Evolutionary conservation across 2,888 invertebrate genomes (phyloP).

Genomic region (Monochamus alternatus): DNA sequence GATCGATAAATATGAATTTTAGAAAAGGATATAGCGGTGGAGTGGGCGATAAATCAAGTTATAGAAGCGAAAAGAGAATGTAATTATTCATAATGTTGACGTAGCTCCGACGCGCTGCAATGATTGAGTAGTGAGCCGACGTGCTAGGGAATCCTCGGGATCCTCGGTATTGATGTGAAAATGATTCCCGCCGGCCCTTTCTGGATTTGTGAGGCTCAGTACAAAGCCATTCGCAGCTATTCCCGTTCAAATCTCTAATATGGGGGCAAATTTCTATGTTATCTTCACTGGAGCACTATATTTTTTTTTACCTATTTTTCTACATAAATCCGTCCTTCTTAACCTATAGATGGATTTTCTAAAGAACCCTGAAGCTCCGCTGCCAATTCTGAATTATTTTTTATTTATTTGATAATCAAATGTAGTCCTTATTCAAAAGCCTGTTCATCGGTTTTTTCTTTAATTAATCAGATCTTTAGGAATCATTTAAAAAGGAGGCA

Average conservation of each 20-base stretch:
- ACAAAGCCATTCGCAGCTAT: slow-evolving; percentile 14
- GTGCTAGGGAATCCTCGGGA: slow-evolving; percentile 38
- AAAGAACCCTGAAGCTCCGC: no score
- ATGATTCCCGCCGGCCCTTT: slow-evolving; percentile 39
- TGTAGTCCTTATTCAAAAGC: no score
- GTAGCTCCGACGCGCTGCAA: slow-evolving; percentile 33
- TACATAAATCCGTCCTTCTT: no score
- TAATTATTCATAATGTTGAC: slow-evolving; percentile 53
- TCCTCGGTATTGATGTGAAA: slow-evolving; percentile 44
- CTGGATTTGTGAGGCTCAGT: slow-evolving; percentile 33
- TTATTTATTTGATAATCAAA: no score
- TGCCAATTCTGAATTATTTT: no score
- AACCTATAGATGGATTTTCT: no score
- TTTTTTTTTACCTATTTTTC: no score
- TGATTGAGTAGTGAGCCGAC: slow-evolving; percentile 38
- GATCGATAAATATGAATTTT: slow-evolving; percentile 52
- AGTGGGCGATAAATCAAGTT: slow-evolving; percentile 48
- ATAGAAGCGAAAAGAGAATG: slow-evolving; percentile 48
- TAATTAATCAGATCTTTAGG: no score
- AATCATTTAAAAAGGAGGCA: no score
- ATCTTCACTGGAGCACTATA: no score
- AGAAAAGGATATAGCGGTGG: slow-evolving; percentile 46
- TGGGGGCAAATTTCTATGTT: no score
- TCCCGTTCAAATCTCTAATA: slow-evolving; percentile 16
- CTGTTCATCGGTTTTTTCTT: no score